These are phyloP conservation scores for Hydrophis major DNA, from an alignment of 2,797 vertebrate species.

Conservation along the genomic window DNA sequence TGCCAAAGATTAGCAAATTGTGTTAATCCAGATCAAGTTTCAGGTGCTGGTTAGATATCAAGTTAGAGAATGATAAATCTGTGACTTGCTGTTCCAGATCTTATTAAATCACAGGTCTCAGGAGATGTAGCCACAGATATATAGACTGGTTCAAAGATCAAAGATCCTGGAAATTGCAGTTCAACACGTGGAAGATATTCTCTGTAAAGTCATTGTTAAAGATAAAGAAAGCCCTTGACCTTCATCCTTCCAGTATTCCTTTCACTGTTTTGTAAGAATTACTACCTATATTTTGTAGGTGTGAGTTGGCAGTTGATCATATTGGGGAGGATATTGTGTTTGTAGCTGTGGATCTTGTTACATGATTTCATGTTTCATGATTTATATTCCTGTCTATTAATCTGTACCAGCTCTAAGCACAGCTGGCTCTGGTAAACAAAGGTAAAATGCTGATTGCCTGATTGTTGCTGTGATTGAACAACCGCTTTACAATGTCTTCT, in stretches of 20 bases:
- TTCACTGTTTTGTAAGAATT: not conserved
- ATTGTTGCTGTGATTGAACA: not conserved
- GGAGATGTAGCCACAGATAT: not conserved
- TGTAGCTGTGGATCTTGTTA: not conserved
- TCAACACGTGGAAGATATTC: not conserved
- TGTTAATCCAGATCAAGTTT: not conserved
- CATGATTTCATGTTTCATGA: not conserved
- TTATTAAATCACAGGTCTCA: not conserved
- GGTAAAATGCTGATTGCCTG: not conserved
- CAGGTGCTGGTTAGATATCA: not conserved
- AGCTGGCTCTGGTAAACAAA: not conserved
- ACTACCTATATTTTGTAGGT: not conserved
- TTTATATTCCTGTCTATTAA: not conserved
- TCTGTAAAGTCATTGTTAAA: not conserved
- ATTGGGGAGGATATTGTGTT: not conserved
- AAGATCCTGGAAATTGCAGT: not conserved
- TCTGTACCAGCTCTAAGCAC: not conserved
- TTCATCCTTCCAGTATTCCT: not conserved
- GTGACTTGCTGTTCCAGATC: not conserved
- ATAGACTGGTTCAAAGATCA: not conserved
- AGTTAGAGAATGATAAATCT: not conserved
- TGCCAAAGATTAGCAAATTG: not conserved
- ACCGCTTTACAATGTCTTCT: not conserved
- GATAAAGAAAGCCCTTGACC: not conserved
- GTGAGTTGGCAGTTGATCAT: not conserved